Evolutionary conservation across 2,888 invertebrate genomes (phyloP).

Genomic region (Sceliomorpha sp.): DNA sequence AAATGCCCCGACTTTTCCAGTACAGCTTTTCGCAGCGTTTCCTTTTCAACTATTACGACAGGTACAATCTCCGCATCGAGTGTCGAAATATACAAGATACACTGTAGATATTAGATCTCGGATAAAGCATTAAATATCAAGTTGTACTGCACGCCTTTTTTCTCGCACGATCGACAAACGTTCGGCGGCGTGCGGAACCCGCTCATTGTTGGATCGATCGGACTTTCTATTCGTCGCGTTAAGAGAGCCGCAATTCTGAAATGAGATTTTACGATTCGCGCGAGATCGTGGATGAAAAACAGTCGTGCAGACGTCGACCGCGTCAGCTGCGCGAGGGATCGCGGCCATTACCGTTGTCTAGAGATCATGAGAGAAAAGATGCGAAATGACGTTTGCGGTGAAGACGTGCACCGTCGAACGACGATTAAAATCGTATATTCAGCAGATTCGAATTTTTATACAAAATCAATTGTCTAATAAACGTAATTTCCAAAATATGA

Average conservation of each 20-base stretch:
- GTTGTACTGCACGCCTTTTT: conserved; percentile 15
- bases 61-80: conserved; percentile 17
- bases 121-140: conserved; percentile 42
- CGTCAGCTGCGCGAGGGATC: conserved; percentile 15
- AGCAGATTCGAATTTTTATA: too few species aligned
- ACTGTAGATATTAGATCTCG: conserved; percentile 26
- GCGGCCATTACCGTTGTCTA: conserved; percentile 31
- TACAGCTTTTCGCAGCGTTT: conserved; percentile 13
- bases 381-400: too few species aligned
- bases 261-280: too few species aligned
- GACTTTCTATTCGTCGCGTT: conserved; percentile 26
- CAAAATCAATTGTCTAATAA: too few species aligned
- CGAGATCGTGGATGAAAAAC: too few species aligned
- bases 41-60: neutral
- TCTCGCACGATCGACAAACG: conserved; percentile 14
- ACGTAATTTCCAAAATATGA: too few species aligned
- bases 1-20: too few species aligned
- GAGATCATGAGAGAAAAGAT: conserved; percentile 25
- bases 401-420: too few species aligned
- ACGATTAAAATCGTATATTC: too few species aligned
- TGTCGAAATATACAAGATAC: conserved; percentile 40
- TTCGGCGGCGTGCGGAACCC: conserved; percentile 2
- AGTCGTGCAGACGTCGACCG: too few species aligned
- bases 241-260: too few species aligned
- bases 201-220: conserved; percentile 30